A percentile compares a stretch with the other conserved stretches of the same genome.
phyloP scores from a whole-genome alignment of 2,888 invertebrate species.

The Thecocarcelia acutangulata region DNA sequence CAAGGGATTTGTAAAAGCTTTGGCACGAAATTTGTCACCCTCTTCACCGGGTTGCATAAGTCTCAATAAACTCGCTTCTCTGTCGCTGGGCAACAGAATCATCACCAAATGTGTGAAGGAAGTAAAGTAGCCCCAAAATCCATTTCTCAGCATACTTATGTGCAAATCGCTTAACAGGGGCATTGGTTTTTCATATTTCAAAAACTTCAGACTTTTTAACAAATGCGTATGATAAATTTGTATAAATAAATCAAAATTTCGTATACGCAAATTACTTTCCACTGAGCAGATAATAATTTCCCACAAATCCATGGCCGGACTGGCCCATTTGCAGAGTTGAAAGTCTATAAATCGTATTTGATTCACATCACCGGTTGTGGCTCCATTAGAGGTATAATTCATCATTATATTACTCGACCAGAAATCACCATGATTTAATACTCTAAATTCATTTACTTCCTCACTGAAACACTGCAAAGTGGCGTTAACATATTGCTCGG shows the following conservation, averaged over 20 bases:
- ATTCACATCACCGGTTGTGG: slow-evolving; percentile 71
- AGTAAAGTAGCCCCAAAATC: slow-evolving; percentile 77
- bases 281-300: slow-evolving; percentile 78
- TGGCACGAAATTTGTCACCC: slow-evolving; percentile 76
- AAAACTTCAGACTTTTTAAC: slow-evolving; percentile 74
- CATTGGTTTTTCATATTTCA: slow-evolving; percentile 75
- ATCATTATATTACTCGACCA: slow-evolving; percentile 80
- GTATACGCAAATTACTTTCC: slow-evolving; percentile 75
- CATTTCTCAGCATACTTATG: slow-evolving; percentile 77
- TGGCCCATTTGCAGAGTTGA: slow-evolving; percentile 79
- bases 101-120: slow-evolving; percentile 76
- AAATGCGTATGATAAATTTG: slow-evolving; percentile 77
- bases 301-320: slow-evolving; percentile 79
- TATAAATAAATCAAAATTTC: slow-evolving; percentile 78
- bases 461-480: slow-evolving; percentile 74
- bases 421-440: slow-evolving; percentile 80
- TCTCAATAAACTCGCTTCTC: slow-evolving; percentile 74
- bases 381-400: slow-evolving; percentile 72
- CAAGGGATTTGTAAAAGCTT: slow-evolving; percentile 77
- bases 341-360: slow-evolving; percentile 79
- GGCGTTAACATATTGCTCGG: slow-evolving; percentile 77
- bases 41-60: slow-evolving; percentile 75
- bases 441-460: slow-evolving; percentile 76
- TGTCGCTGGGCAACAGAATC: slow-evolving; percentile 77
- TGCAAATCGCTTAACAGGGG: slow-evolving; percentile 78